Base-by-base conservation (phyloP, 2,797 vertebrate genomes). In the Scomberomorus guttatus region DNA sequence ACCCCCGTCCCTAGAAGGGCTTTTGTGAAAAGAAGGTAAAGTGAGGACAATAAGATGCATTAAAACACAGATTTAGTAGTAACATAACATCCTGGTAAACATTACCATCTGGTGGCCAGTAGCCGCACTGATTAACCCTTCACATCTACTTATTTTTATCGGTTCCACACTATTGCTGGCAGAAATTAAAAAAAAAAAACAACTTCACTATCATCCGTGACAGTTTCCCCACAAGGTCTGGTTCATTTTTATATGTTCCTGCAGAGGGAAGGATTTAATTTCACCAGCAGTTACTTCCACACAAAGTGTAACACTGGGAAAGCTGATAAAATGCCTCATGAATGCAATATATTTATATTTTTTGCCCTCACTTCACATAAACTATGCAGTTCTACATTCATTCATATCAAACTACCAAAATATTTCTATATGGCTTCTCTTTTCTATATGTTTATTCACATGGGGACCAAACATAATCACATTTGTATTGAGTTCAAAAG, bases 91-190 rank as follows among this genome's bases (percentile, higher is more conserved):
- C 56, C 2, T 11, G 60, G 18, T 52, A 3, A 75, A 83, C 6
- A 7, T 12, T 20, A 50, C 77, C 82, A 81, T 39, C 87, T 75
- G 11, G 75, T 87, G 87, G 77, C 1, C 13, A 60, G 27, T 10
- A 75, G 27, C 14, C 60, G 32, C n/a, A 54, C 12, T 57, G 37
- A 39, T 50, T 37, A 5, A 54, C 27, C 5, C 11, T n/a, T 0
- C 17, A 10, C 14, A 0, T 1, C 1, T n/a, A 8, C 25, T 18
- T 46, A 12, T 25, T 39, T 13, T 14, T 5, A 67, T 25, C 20
- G 1, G 2, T 52, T 59, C 5, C 57, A 34, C 44, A 63, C 9
- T 11, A 37, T 37, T 37, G 9, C 37, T 37, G 37, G 37, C 11
- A 37, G 37, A 37, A 37, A 37, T 37, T 1, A 32, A 32, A 32